Percentiles rank a stretch among this genome's conserved stretches.
Evolutionary conservation across 2,888 invertebrate species (phyloP).

Genomic region (Temnothorax rugatulus): DNA sequence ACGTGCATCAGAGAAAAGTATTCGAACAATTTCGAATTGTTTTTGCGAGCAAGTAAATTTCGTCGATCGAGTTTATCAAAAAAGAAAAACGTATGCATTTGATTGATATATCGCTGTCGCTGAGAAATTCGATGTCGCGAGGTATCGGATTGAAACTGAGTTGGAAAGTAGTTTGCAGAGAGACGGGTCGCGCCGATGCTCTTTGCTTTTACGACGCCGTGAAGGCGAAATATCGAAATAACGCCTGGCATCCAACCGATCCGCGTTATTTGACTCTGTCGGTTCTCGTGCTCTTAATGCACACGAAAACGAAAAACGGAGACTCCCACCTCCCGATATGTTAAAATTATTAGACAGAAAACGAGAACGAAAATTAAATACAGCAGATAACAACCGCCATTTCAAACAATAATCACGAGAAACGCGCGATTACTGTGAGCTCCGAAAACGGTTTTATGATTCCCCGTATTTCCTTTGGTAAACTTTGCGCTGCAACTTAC

Average conservation of each 20-base stretch:
- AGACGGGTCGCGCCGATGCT: not conserved
- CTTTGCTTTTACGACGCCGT: conserved; percentile 30
- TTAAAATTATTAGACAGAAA: not conserved
- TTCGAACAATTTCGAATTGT: not conserved
- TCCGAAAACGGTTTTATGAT: conserved; percentile 46
- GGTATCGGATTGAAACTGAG: conserved; percentile 21
- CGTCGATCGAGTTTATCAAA: not conserved
- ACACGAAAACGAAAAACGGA: not conserved
- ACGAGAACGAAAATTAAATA: not conserved
- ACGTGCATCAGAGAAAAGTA: not conserved
- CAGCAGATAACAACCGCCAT: not conserved
- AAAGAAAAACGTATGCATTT: not conserved
- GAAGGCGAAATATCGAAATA: conserved; percentile 32
- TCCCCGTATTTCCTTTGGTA: conserved; percentile 48
- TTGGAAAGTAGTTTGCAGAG: not conserved
- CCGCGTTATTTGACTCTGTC: not conserved
- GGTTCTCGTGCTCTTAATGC: not conserved
- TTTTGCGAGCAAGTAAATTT: not conserved
- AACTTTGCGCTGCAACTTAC: conserved; percentile 35
- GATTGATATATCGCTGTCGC: not conserved
- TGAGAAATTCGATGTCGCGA: conserved; percentile 1
- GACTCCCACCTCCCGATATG: not conserved
- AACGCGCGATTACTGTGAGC: conserved; percentile 38
- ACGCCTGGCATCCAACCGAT: not conserved
- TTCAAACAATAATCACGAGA: not conserved